phyloP scores from a whole-genome alignment of 1,140 invertebrate species.

The Apis florea region DNA sequence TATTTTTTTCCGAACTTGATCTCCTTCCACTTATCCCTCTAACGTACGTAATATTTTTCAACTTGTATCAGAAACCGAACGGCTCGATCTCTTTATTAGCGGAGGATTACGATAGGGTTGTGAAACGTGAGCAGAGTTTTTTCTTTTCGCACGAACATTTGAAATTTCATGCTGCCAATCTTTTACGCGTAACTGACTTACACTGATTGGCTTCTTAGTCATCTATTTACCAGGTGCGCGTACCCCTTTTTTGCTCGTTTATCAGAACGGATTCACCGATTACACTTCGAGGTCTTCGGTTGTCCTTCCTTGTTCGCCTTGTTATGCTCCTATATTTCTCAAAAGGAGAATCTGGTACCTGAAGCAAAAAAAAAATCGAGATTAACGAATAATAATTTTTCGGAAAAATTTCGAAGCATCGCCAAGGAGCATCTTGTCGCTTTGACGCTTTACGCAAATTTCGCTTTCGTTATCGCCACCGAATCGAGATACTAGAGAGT shows the following conservation, averaged over 20 bases:
- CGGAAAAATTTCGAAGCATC: too few species aligned
- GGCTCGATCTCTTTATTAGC: background rate
- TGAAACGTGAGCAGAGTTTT: background rate
- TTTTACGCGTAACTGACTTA: conserved; percentile 23
- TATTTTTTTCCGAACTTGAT: background rate
- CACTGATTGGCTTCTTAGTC: conserved; percentile 40
- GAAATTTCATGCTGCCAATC: conserved; percentile 17
- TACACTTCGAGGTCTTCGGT: conserved; percentile 33
- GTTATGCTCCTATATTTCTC: background rate
- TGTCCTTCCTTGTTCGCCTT: background rate
- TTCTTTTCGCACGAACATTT: background rate
- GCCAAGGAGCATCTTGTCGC: too few species aligned
- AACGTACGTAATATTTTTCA: background rate
- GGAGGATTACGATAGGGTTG: background rate
- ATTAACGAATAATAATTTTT: background rate
- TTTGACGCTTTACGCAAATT: background rate
- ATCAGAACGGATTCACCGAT: conserved; percentile 31
- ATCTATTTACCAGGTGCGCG: conserved; percentile 16
- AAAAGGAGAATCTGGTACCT: background rate
- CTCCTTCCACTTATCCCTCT: background rate
- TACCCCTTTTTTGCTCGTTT: conserved; percentile 18
- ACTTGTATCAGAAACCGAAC: background rate
- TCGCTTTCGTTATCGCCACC: too few species aligned
- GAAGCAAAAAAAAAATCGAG: background rate
- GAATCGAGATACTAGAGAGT: too few species aligned